Conservation (phyloP, 1,140 invertebrate species). For the Eufriesea mexicana region DNA sequence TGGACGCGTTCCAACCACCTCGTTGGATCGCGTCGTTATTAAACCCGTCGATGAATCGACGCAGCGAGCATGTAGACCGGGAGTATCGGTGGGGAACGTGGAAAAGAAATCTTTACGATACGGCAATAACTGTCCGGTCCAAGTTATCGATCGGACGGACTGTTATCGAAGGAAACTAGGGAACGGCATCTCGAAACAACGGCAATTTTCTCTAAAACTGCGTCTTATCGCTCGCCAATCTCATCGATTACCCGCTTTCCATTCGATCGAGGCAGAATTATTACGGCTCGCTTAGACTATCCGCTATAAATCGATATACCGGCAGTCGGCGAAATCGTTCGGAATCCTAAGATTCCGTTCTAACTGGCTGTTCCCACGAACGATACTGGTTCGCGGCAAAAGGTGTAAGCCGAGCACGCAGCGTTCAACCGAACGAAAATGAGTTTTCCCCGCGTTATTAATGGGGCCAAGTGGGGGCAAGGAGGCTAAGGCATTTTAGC, state of each 20-base stretch:
- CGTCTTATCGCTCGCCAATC: conserved; percentile 22
- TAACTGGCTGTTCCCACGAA: conserved; percentile 35
- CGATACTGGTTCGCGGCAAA: neutral
- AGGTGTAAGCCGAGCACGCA: conserved; percentile 20
- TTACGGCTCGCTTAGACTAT: neutral
- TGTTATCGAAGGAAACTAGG: neutral
- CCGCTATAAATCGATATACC: conserved; percentile 30
- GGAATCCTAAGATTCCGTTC: conserved; percentile 28
- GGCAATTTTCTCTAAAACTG: neutral
- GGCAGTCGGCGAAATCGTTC: conserved; percentile 23
- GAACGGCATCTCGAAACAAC: neutral
- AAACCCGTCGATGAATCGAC: neutral
- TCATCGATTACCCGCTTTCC: conserved; percentile 43
- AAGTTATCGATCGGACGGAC: neutral
- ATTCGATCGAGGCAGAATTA: neutral
- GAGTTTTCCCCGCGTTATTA: conserved; percentile 68
- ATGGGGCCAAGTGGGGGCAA: conserved; percentile 52
- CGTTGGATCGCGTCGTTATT: neutral
- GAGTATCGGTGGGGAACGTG: neutral
- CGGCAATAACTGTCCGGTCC: neutral
- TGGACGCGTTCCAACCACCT: too few species aligned
- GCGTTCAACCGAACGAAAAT: conserved; percentile 62
- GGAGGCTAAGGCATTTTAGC: conserved; percentile 65
- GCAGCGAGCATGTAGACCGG: too few species aligned
- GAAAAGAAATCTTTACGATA: neutral